Conservation (phyloP, 2,113 vertebrate species). For the Dasyornis broadbenti region DNA sequence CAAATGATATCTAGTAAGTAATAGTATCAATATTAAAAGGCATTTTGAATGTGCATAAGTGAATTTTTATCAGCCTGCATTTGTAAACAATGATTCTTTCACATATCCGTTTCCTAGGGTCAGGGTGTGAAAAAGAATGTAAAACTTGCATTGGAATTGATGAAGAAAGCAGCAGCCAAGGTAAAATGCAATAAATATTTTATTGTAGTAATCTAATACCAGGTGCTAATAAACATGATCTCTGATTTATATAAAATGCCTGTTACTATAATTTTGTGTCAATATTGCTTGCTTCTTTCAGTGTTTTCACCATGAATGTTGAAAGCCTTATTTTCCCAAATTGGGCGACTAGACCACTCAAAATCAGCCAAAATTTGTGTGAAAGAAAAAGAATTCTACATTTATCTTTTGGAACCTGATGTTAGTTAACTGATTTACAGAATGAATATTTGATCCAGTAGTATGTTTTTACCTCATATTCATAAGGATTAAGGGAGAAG, state of each 20-base stretch:
- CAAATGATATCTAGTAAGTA: background rate
- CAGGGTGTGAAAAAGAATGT: conserved; percentile 85
- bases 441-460: background rate
- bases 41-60: background rate
- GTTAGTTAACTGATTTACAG: background rate
- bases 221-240: background rate
- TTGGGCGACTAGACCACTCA: background rate
- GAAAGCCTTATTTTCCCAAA: background rate
- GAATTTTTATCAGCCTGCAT: background rate
- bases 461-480: background rate
- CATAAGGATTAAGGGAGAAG: background rate
- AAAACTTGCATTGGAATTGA: conserved; percentile 80
- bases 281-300: background rate
- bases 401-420: background rate
- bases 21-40: background rate
- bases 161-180: conserved; percentile 89
- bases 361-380: background rate
- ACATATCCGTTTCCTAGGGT: conserved; percentile 74
- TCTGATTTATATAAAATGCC: background rate
- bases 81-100: background rate
- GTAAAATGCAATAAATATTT: conserved; percentile 50
- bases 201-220: background rate
- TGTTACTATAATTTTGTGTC: background rate
- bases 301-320: background rate
- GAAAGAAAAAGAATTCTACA: background rate